phyloP scores from a whole-genome alignment of 1,140 invertebrate species.

The Zaprionus ornatus region DNA sequence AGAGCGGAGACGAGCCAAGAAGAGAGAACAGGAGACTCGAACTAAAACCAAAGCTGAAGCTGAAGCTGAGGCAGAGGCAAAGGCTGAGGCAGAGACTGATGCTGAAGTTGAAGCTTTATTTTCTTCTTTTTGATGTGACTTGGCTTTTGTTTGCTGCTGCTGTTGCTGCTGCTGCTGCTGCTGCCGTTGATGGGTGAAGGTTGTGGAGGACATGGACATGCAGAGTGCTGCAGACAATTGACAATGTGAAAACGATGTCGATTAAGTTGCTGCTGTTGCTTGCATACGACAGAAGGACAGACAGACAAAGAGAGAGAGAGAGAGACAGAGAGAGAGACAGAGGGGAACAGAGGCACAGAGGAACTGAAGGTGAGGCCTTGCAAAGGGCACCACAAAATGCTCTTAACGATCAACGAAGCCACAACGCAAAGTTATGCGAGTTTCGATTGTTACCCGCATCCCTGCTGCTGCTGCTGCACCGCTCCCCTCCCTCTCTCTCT shows the following conservation, averaged over 20 bases:
- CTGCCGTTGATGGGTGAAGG: slow-evolving; percentile 65
- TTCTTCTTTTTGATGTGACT: slow-evolving; percentile 42
- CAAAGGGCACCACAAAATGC: slow-evolving; percentile 58
- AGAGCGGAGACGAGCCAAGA: slow-evolving; percentile 37
- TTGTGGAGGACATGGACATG: slow-evolving; percentile 67
- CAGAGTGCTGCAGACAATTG: slow-evolving; percentile 78
- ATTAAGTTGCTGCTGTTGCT: slow-evolving; percentile 76
- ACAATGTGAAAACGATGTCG: slow-evolving; percentile 80
- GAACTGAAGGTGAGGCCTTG: not conserved
- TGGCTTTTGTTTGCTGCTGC: slow-evolving; percentile 56
- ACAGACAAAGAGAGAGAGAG: not conserved
- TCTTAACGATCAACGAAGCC: slow-evolving; percentile 61
- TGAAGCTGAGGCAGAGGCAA: slow-evolving; percentile 10
- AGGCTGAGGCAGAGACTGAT: not conserved
- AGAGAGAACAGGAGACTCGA: slow-evolving; percentile 56
- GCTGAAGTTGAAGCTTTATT: slow-evolving; percentile 17
- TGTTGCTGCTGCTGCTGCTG: slow-evolving; percentile 39
- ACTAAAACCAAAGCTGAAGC: slow-evolving; percentile 48
- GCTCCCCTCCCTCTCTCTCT: not conserved
- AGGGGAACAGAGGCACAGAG: not conserved
- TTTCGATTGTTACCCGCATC: slow-evolving; percentile 40
- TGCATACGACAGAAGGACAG: slow-evolving; percentile 38
- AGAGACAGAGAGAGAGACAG: not conserved
- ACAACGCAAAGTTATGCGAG: slow-evolving; percentile 72
- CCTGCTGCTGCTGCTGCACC: not conserved